phyloP scores from a whole-genome alignment of 2,888 invertebrate species.

The Carpatolechia fugitivella region DNA sequence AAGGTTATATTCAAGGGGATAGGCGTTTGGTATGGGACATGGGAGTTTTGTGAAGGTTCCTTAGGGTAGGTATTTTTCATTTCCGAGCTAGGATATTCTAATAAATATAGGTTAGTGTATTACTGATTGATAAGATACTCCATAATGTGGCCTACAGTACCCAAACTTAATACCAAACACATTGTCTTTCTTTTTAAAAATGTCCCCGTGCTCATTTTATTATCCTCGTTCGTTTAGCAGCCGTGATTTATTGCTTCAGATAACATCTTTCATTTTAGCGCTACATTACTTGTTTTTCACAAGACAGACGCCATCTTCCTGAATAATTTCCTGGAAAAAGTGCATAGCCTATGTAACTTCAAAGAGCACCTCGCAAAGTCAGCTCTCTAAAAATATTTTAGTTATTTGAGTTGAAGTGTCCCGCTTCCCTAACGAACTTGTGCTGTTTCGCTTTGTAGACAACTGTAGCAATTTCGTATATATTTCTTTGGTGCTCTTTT shows the following conservation, averaged over 20 bases:
- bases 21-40: too few relatives aligned
- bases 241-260: not conserved
- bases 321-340: slow-evolving; percentile 8
- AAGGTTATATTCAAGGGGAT: too few relatives aligned
- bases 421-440: slow-evolving; percentile 11
- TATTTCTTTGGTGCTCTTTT: not conserved
- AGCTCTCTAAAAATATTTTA: slow-evolving; percentile 17
- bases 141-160: too few relatives aligned
- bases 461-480: not conserved
- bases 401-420: slow-evolving; percentile 13
- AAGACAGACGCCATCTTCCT: not conserved
- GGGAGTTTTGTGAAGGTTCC: too few relatives aligned
- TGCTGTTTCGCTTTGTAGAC: slow-evolving; percentile 15
- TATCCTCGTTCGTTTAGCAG: not conserved
- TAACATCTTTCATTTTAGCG: not conserved
- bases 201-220: not conserved
- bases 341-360: slow-evolving; percentile 14
- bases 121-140: too few relatives aligned
- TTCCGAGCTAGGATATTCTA: too few relatives aligned
- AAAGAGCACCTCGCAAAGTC: slow-evolving; percentile 12
- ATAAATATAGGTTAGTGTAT: too few relatives aligned
- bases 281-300: not conserved
- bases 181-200: not conserved
- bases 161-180: not conserved
- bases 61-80: too few relatives aligned